These are phyloP conservation scores for Syngnathus scovelli DNA, from an alignment of 2,113 vertebrate genomes.

Conservation along the genomic window DNA sequence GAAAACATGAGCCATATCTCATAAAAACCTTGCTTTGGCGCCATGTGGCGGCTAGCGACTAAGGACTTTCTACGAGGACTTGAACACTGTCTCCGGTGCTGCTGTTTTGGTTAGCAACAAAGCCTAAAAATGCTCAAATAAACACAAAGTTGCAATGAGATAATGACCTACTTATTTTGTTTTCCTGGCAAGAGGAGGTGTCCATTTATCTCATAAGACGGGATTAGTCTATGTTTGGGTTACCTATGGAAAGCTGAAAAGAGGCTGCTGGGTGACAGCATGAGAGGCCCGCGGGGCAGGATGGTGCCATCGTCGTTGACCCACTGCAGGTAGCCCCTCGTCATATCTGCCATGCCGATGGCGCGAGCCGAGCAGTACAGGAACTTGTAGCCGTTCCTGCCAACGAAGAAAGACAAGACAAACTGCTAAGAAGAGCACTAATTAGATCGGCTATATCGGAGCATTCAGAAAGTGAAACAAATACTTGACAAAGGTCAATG, in stretches of 20 bases:
- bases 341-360: slow-evolving; percentile 98
- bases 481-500: neutral
- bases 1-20: neutral
- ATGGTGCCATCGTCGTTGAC: slow-evolving; percentile 95
- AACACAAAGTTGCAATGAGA: neutral
- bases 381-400: slow-evolving; percentile 97
- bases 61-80: neutral
- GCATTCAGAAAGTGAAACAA: neutral
- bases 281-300: slow-evolving; percentile 88
- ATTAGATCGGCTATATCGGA: slow-evolving; percentile 9
- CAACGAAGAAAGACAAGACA: neutral
- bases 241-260: slow-evolving; percentile 98
- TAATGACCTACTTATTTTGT: neutral
- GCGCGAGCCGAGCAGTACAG: slow-evolving; percentile 95
- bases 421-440: slow-evolving; percentile 20
- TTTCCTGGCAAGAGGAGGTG: neutral
- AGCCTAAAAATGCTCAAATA: neutral
- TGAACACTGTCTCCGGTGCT: too few species aligned
- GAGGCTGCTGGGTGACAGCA: slow-evolving; percentile 95
- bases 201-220: neutral
- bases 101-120: too few species aligned
- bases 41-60: neutral
- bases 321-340: slow-evolving; percentile 95
- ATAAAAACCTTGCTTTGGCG: neutral
- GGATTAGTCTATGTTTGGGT: neutral